These are phyloP conservation scores for Lethocerus indicus DNA, from an alignment of 1,140 invertebrate species.

Conservation along the genomic window DNA sequence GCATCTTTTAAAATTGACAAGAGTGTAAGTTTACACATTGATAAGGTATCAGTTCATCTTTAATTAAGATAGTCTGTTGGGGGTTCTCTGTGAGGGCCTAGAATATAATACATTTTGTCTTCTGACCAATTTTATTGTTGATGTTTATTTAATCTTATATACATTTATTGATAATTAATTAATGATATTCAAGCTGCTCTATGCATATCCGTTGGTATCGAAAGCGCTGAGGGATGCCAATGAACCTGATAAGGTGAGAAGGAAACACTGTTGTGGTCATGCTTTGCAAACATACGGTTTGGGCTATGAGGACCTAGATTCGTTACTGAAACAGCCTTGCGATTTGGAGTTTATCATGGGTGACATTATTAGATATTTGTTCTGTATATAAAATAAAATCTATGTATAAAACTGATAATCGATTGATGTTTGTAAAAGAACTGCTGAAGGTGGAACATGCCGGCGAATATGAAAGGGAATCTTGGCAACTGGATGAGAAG, in stretches of 20 bases:
- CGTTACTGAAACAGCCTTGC: slow-evolving; percentile 59
- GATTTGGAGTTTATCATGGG: slow-evolving; percentile 80
- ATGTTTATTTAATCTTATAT: no score
- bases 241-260: slow-evolving; percentile 38
- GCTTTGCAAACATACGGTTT: slow-evolving; percentile 72
- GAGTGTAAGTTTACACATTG: slow-evolving; percentile 40
- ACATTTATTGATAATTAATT: no score
- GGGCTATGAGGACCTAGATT: slow-evolving; percentile 78
- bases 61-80: no score
- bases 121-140: no score
- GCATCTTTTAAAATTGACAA: slow-evolving; percentile 71
- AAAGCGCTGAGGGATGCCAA: slow-evolving; percentile 75
- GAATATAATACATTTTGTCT: no score
- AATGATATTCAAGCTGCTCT: no score
- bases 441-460: slow-evolving; percentile 57
- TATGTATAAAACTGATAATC: background rate
- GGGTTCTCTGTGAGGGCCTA: no score
- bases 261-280: slow-evolving; percentile 68
- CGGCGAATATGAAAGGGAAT: slow-evolving; percentile 79
- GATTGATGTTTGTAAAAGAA: slow-evolving; percentile 32
- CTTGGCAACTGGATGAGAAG: slow-evolving; percentile 75
- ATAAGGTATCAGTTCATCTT: no score
- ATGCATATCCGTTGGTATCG: slow-evolving; percentile 78
- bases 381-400: background rate
- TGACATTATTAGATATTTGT: slow-evolving; percentile 25